These are phyloP conservation scores for Tricholaema leucomelas DNA, from an alignment of 2,113 vertebrate genomes.

Conservation along the genomic window DNA sequence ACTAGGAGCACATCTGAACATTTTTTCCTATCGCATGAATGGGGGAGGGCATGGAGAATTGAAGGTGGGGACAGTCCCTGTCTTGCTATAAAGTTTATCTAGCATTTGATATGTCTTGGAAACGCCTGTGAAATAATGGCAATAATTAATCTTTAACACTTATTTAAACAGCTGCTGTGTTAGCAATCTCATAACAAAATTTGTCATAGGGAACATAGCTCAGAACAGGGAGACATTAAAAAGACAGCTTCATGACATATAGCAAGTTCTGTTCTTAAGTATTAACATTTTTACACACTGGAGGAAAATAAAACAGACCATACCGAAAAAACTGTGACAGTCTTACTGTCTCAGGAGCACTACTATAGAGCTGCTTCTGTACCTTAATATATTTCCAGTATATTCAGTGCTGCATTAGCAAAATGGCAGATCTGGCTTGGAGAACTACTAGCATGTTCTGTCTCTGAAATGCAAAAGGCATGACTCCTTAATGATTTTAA, in stretches of 20 bases:
- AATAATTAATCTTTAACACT: neutral
- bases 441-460: neutral
- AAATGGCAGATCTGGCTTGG: neutral
- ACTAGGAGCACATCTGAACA: neutral
- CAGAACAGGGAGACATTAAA: neutral
- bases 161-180: neutral
- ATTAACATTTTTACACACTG: neutral
- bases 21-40: neutral
- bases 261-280: neutral
- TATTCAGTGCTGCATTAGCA: neutral
- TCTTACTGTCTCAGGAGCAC: neutral
- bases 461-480: neutral
- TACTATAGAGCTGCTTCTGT: neutral
- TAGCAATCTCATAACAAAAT: neutral
- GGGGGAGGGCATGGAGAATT: accelerated
- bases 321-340: neutral
- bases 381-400: neutral
- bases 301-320: neutral
- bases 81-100: neutral
- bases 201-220: neutral
- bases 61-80: neutral
- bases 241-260: neutral
- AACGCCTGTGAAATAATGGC: neutral
- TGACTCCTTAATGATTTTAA: neutral
- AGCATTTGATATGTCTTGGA: neutral